Percentiles rank a stretch among this genome's conserved stretches.
These are phyloP conservation scores for Syrista parreyssii DNA, from an alignment of 2,888 invertebrate genomes.

Conservation along the genomic window DNA sequence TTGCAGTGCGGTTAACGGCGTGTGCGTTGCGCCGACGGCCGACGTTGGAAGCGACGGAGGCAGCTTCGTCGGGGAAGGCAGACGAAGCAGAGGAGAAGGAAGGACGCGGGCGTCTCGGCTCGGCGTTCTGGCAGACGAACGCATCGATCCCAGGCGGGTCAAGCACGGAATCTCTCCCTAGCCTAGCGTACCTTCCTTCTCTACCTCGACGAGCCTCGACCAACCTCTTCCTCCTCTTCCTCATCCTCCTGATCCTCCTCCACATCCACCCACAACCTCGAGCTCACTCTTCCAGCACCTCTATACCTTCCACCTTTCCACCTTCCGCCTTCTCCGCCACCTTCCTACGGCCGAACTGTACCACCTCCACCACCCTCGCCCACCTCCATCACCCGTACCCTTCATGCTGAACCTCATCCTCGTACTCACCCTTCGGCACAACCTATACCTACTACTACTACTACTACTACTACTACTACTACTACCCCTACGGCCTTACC, in stretches of 20 bases:
- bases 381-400: slow-evolving; percentile 23
- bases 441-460: slow-evolving; percentile 24
- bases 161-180: slow-evolving; percentile 63
- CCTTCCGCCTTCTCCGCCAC: not conserved
- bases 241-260: slow-evolving; percentile 28
- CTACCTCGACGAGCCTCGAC: slow-evolving; percentile 20
- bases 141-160: slow-evolving; percentile 67
- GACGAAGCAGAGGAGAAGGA: slow-evolving; percentile 42
- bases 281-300: slow-evolving; percentile 22
- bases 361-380: slow-evolving; percentile 7
- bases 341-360: not conserved
- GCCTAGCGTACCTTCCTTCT: slow-evolving; percentile 27
- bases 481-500: slow-evolving; percentile 46
- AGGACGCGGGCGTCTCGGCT: slow-evolving; percentile 62
- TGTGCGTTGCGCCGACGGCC: slow-evolving; percentile 62
- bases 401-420: slow-evolving; percentile 25
- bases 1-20: slow-evolving; percentile 62
- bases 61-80: slow-evolving; percentile 31
- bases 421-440: slow-evolving; percentile 11
- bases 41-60: slow-evolving; percentile 55
- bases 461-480: slow-evolving; percentile 34
- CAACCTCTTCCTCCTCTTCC: slow-evolving; percentile 28
- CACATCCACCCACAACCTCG: slow-evolving; percentile 14
- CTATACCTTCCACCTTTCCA: slow-evolving; percentile 8
- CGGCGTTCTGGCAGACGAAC: slow-evolving; percentile 66